phyloP scores from a whole-genome alignment of 2,888 invertebrate genomes.

The Diachrysia chrysitis region DNA sequence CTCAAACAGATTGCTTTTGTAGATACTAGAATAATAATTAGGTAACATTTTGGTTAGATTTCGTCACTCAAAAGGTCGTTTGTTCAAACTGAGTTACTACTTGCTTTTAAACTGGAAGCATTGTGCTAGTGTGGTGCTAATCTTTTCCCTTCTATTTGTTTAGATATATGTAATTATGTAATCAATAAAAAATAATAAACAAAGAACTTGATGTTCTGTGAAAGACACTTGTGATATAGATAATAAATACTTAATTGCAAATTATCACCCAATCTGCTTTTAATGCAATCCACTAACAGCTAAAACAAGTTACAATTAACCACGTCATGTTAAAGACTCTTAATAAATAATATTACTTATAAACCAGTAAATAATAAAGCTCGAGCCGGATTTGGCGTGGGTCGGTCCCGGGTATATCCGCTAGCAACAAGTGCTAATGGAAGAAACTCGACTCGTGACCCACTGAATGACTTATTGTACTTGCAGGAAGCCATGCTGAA shows the following conservation, averaged over 20 bases:
- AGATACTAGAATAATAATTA: background rate
- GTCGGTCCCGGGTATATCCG: background rate
- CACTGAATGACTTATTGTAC: background rate
- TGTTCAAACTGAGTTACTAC: too few species aligned
- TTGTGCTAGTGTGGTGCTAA: too few species aligned
- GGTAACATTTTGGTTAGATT: slow-evolving; percentile 3
- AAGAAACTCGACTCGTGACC: background rate
- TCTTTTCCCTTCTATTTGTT: too few species aligned
- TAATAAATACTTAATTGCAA: too few species aligned
- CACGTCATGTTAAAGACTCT: background rate
- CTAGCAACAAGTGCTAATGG: slow-evolving; percentile 3
- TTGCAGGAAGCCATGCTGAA: background rate
- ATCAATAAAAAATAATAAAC: too few species aligned
- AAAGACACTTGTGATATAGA: too few species aligned
- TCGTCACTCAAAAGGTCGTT: too few species aligned
- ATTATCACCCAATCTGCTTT: background rate
- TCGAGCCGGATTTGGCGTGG: slow-evolving; percentile 3
- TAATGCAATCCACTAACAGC: background rate
- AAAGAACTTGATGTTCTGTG: too few species aligned
- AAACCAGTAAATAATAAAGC: background rate
- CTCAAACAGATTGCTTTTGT: slow-evolving; percentile 10
- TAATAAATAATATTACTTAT: slow-evolving; percentile 3
- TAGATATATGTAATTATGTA: too few species aligned
- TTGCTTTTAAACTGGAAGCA: too few species aligned
- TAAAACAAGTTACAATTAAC: background rate